Conservation (phyloP, 1,140 invertebrate species). For the Lepidurus arcticus region DNA sequence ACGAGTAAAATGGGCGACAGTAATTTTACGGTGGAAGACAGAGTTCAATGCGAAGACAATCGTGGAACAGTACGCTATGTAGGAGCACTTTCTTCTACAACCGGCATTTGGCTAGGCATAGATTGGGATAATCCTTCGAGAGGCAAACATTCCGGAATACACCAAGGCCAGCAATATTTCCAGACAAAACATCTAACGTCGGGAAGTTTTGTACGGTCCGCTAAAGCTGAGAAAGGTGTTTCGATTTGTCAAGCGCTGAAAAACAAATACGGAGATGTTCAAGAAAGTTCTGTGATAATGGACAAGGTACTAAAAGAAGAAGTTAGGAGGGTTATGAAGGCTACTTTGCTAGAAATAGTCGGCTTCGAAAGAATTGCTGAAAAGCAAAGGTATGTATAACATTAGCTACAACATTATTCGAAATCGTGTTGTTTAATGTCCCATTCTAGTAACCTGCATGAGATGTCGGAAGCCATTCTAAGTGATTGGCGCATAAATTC, state of each 20-base stretch:
- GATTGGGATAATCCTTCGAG: conserved; percentile 84
- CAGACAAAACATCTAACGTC: conserved; percentile 62
- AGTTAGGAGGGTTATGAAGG: conserved; percentile 60
- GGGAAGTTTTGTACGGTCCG: conserved; percentile 65
- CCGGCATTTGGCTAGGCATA: conserved; percentile 74
- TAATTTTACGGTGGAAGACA: conserved; percentile 45
- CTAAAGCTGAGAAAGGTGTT: conserved; percentile 66
- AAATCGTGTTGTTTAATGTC: conserved; percentile 33
- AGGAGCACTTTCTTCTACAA: conserved; percentile 53
- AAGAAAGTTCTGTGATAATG: conserved; percentile 48
- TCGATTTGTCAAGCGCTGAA: conserved; percentile 65
- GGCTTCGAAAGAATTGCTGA: conserved; percentile 78
- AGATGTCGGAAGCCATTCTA: conserved; percentile 63
- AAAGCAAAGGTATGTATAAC: conserved; percentile 59
- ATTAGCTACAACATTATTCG: conserved; percentile 24
- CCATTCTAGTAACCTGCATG: conserved; percentile 61
- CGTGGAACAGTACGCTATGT: conserved; percentile 55
- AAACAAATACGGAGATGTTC: conserved; percentile 61
- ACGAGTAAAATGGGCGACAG: neutral
- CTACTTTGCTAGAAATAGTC: conserved; percentile 75
- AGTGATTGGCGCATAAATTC: conserved; percentile 60
- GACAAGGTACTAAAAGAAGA: conserved; percentile 56
- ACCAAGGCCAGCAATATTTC: conserved; percentile 76
- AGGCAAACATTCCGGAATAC: conserved; percentile 83
- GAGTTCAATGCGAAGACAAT: conserved; percentile 53